Evolutionary conservation across 2,113 vertebrate genomes (phyloP).

Genomic region (Sturnus vulgaris): DNA sequence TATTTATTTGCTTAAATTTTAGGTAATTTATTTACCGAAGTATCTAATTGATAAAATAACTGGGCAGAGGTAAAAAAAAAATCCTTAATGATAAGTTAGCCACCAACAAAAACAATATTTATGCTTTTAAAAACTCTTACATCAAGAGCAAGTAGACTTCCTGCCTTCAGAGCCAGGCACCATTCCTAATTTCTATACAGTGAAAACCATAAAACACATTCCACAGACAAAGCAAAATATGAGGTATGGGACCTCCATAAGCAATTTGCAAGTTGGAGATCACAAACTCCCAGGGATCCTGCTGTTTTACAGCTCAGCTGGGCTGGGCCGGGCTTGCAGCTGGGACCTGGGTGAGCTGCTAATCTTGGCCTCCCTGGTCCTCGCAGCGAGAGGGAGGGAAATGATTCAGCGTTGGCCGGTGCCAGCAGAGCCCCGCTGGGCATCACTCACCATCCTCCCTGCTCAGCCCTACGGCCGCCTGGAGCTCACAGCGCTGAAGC

Average conservation of each 20-base stretch:
- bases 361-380: neutral
- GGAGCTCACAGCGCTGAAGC: rapidly evolving
- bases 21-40: neutral
- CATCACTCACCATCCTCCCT: neutral
- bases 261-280: neutral
- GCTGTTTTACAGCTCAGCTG: neutral
- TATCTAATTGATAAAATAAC: neutral
- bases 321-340: neutral
- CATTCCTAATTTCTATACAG: neutral
- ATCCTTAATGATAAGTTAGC: neutral
- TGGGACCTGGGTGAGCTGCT: neutral
- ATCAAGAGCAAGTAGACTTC: neutral
- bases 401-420: neutral
- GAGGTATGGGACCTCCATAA: neutral
- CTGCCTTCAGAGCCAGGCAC: neutral
- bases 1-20: neutral
- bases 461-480: neutral
- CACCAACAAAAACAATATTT: neutral
- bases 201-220: neutral
- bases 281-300: neutral
- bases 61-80: neutral
- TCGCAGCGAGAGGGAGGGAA: neutral
- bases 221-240: neutral
- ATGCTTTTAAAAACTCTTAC: neutral
- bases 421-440: neutral